Conservation (phyloP, 2,113 vertebrate genomes). For the Bujurquina vittata region DNA sequence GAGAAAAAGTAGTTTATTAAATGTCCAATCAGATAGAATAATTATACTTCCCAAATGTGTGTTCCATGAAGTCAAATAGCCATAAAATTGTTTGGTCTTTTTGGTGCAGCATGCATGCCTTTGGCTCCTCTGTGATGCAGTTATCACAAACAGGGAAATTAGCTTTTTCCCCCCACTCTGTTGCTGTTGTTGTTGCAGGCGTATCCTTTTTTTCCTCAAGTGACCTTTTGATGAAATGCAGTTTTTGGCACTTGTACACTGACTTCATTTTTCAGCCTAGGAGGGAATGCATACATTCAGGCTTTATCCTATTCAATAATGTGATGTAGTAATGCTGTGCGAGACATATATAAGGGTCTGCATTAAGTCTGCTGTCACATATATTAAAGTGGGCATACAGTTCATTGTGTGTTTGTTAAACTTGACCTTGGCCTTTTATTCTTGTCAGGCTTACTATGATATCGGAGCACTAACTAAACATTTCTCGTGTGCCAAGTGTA, state of each 20-base stretch:
- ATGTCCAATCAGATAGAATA: neutral
- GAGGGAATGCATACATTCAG: neutral
- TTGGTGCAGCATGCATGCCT: neutral
- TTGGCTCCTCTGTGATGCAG: neutral
- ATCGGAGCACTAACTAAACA: neutral
- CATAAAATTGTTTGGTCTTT: neutral
- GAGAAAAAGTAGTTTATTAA: neutral
- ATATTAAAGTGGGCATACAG: neutral
- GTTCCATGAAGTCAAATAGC: constrained; percentile 2
- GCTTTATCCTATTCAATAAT: neutral
- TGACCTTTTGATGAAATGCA: constrained; percentile 6
- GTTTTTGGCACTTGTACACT: neutral
- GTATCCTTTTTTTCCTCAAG: neutral
- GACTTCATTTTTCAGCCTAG: neutral
- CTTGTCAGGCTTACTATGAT: constrained; percentile 7
- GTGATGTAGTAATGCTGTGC: neutral
- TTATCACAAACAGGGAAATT: neutral
- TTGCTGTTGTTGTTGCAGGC: neutral
- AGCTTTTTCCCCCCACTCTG: neutral
- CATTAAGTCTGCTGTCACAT: neutral
- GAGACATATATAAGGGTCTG: neutral
- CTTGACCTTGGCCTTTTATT: neutral
- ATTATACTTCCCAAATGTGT: neutral
- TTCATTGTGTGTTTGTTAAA: neutral
- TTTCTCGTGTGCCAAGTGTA: neutral